These are phyloP conservation scores for Dysdera silvatica DNA, from an alignment of 1,140 invertebrate genomes.

Conservation along the genomic window DNA sequence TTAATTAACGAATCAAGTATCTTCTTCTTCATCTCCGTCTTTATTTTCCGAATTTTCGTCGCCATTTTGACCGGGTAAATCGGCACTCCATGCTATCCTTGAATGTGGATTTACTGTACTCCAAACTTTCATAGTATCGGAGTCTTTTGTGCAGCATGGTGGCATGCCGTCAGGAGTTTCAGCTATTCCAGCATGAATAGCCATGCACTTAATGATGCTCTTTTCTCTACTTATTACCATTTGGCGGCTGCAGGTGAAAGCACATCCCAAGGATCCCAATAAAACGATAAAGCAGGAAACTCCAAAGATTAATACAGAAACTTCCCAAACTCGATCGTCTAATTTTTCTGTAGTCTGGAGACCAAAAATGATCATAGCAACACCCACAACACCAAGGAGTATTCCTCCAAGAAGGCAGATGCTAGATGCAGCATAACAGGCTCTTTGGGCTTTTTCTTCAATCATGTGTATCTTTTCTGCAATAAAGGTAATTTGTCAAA, in stretches of 20 bases:
- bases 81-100: constrained; percentile 26
- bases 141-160: constrained; percentile 18
- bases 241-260: constrained; percentile 21
- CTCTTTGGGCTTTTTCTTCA: constrained; percentile 21
- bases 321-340: constrained; percentile 23
- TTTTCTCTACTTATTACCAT: constrained; percentile 17
- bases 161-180: constrained; percentile 19
- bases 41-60: constrained; percentile 15
- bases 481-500: too few species aligned
- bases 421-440: constrained; percentile 26
- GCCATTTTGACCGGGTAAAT: constrained; percentile 14
- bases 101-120: constrained; percentile 27
- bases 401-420: constrained; percentile 23
- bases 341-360: constrained; percentile 23
- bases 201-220: constrained; percentile 27
- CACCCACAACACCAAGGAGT: constrained; percentile 22
- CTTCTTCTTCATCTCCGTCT: too few species aligned
- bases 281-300: constrained; percentile 11
- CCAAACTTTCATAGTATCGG: constrained; percentile 26
- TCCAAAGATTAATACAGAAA: constrained; percentile 18
- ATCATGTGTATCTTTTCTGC: too few species aligned
- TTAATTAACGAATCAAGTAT: too few species aligned
- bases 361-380: constrained; percentile 20
- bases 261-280: constrained; percentile 16
- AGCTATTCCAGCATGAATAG: constrained; percentile 26